Evolutionary conservation across 2,797 vertebrate species (phyloP).

Genomic region (Neosilurus mollespiculum): DNA sequence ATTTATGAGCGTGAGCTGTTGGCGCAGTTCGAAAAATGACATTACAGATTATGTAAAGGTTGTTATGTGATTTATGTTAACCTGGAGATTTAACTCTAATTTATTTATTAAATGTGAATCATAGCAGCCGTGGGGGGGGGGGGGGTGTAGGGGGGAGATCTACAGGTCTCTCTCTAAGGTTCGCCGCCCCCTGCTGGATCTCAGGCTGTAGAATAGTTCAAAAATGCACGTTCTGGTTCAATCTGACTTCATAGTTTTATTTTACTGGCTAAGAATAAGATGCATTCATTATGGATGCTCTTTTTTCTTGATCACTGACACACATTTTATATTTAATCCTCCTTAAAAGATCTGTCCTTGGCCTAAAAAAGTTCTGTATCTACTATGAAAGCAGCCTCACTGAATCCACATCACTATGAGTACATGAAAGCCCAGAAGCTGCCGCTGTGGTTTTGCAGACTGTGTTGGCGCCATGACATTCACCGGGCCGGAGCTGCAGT

Average conservation of each 20-base stretch:
- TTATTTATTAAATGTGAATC: conserved; percentile 14
- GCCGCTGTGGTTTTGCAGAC: background rate
- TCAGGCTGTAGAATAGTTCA: background rate
- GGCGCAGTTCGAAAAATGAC: background rate
- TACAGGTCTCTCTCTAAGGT: background rate
- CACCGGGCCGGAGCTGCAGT: conserved; percentile 53
- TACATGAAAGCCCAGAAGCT: background rate
- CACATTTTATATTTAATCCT: background rate
- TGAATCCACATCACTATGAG: background rate
- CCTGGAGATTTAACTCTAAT: conserved; percentile 12
- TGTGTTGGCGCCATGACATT: conserved; percentile 52
- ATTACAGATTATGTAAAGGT: conserved; percentile 25
- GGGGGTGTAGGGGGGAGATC: background rate
- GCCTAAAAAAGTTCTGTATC: background rate
- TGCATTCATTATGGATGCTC: background rate
- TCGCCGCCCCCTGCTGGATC: background rate
- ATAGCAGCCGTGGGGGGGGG: background rate
- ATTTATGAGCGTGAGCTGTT: conserved; percentile 23
- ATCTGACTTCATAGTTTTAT: background rate
- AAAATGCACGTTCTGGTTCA: background rate
- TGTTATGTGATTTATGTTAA: conserved; percentile 23
- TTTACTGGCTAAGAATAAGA: background rate
- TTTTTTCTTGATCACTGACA: background rate
- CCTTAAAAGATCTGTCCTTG: background rate
- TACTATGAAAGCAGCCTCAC: background rate